These are phyloP conservation scores for Dendrophyllia cribrosa DNA, from an alignment of 64 coral and sea anemone genomes.

Conservation along the genomic window DNA sequence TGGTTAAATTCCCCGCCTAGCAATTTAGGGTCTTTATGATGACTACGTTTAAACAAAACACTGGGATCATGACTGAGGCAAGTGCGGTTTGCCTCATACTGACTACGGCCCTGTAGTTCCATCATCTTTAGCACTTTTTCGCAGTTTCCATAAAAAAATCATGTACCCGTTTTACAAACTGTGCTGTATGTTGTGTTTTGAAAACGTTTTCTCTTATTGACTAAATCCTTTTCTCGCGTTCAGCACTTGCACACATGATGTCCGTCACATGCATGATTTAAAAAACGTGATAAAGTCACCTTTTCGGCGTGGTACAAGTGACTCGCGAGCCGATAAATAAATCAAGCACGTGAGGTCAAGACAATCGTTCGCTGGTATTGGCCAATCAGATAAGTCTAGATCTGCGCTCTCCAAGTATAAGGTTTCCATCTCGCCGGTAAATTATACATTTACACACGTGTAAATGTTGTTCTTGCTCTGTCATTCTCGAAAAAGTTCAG, in stretches of 20 bases:
- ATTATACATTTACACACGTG: background rate
- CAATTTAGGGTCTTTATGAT: no score
- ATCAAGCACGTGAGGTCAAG: constrained; percentile 15
- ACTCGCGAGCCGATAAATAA: background rate
- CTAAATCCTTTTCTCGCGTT: background rate
- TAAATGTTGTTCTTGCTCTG: background rate
- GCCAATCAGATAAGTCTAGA: background rate
- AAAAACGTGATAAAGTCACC: constrained; percentile 50
- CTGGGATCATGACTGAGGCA: no score
- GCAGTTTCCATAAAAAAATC: no score
- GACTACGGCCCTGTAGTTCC: no score
- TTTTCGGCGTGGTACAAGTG: background rate
- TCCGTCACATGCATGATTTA: background rate
- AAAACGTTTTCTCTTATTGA: no score
- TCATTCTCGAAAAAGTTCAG: no score
- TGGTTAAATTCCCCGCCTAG: no score
- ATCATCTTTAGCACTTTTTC: no score
- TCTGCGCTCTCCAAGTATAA: background rate
- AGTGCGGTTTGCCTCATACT: no score
- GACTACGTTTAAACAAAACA: no score
- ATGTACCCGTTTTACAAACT: no score
- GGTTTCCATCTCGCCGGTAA: background rate
- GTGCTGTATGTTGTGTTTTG: no score
- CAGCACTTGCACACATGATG: background rate
- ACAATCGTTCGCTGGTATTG: background rate